phyloP scores from a whole-genome alignment of 2,888 invertebrate genomes.

The Hydroisotoma schaefferi region DNA sequence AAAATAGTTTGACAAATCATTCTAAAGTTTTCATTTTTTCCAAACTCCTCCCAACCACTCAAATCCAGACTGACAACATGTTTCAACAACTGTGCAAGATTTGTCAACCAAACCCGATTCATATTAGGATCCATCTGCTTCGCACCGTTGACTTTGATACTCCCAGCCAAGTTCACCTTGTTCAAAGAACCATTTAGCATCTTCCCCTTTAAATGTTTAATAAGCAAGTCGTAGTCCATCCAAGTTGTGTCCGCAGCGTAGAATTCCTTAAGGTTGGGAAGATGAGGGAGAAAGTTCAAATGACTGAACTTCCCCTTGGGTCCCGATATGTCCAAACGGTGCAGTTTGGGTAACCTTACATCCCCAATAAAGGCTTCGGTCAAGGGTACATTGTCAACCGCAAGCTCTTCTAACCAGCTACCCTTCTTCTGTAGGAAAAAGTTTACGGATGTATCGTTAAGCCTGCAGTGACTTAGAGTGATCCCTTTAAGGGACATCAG shows the following conservation, averaged over 20 bases:
- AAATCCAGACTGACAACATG: constrained; percentile 34
- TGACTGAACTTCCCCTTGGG: constrained; percentile 25
- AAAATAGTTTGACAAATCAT: constrained; percentile 32
- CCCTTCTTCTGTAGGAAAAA: constrained; percentile 38
- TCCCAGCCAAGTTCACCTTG: constrained; percentile 25
- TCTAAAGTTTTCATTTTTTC: constrained; percentile 39
- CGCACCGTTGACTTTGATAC: constrained; percentile 21
- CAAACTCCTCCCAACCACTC: constrained; percentile 37
- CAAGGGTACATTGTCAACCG: constrained; percentile 33
- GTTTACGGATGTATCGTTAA: constrained; percentile 31
- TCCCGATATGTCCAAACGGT: constrained; percentile 35
- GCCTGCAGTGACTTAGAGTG: constrained; percentile 33
- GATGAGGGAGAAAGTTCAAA: constrained; percentile 30
- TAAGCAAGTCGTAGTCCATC: constrained; percentile 37
- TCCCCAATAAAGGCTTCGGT: constrained; percentile 26
- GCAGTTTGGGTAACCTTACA: constrained; percentile 27
- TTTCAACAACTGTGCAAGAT: constrained; percentile 21
- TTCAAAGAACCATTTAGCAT: constrained; percentile 6
- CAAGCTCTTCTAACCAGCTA: constrained; percentile 31
- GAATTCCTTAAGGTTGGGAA: constrained; percentile 34
- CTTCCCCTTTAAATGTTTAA: constrained; percentile 24
- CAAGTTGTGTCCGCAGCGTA: constrained; percentile 35
- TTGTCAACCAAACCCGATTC: constrained; percentile 34
- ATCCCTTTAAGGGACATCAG: constrained; percentile 30
- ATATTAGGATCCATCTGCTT: constrained; percentile 31